Evolutionary conservation across 1,140 invertebrate genomes (phyloP), one percentile per base, ranked within the genome.

Genomic region (Matsumurasca onukii): DNA sequence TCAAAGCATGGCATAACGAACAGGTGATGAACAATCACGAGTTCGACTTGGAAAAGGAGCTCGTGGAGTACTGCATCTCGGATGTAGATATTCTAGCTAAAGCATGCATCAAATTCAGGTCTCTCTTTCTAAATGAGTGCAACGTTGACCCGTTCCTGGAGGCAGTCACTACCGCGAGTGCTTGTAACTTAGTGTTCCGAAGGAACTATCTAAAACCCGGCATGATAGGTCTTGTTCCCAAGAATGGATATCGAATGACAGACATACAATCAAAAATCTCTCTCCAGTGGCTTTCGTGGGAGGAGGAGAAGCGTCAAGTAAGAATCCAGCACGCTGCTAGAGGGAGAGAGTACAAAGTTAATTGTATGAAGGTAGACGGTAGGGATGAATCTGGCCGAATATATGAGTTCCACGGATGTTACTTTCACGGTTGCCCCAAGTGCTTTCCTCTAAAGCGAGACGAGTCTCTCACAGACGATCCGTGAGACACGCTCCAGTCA

Each of bases 31-130:
- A 69, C 31, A 57, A 66, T 52, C 57, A 69, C n/a, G 49, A 55
- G 1, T 69, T 69, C 57, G 48, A 69, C 29, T 64, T 69, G 2
- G 1, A 30, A 27, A 63, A 66, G 2, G 62, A 69, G 59, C 2
- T 69, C 5, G n/a, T 55, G 12, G 62, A 69, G 31, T 69, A 69
- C 31, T 69, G 68, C 34, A 13, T 52, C 25, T 69, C 68, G 3
- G 62, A 69, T 66, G 68, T 69, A 20, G 68, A 69, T n/a, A 69
- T 69, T 31, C 52, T 69, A n/a, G 29, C 59, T 20, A 24, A 63
- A 20, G 59, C 59, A 1, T 69, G 68, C 59, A 31, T 69, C 12
- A 63, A 65, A 34, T 69, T 69, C 30, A 61, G 57, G 30, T n/a
- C 13, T 22, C 29, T 31, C 25, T 61, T 61, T 24, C 24, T 61